phyloP scores from a whole-genome alignment of 1,140 invertebrate species.

The Danaus melanippus region DNA sequence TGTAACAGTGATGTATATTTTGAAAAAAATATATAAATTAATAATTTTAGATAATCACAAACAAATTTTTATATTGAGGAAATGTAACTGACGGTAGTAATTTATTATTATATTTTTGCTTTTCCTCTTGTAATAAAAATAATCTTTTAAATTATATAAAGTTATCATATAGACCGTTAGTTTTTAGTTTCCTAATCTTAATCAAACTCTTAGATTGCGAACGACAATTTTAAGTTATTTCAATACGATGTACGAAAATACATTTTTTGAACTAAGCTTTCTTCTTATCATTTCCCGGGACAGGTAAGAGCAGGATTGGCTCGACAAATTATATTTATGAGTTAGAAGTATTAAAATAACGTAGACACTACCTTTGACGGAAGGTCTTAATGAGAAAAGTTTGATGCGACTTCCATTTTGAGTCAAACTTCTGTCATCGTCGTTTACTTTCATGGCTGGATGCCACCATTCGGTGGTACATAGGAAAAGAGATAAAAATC shows the following conservation, averaged over 20 bases:
- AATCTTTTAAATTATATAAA: too few relatives aligned
- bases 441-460: constrained; percentile 49
- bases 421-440: constrained; percentile 65
- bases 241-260: not conserved
- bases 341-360: constrained; percentile 53
- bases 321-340: constrained; percentile 39
- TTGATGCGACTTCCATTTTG: constrained; percentile 64
- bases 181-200: too few relatives aligned
- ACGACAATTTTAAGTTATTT: too few relatives aligned
- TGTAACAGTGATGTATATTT: too few relatives aligned
- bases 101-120: too few relatives aligned
- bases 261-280: not conserved
- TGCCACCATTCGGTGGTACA: constrained; percentile 26
- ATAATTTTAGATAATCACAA: too few relatives aligned
- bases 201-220: too few relatives aligned
- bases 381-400: constrained; percentile 68
- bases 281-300: not conserved
- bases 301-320: constrained; percentile 10
- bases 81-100: too few relatives aligned
- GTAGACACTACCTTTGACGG: constrained; percentile 64
- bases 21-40: too few relatives aligned
- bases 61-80: too few relatives aligned
- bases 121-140: too few relatives aligned
- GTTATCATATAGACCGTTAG: too few relatives aligned
- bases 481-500: constrained; percentile 47